phyloP scores from a whole-genome alignment of 2,113 vertebrate genomes.

The Seriola dumerili region DNA sequence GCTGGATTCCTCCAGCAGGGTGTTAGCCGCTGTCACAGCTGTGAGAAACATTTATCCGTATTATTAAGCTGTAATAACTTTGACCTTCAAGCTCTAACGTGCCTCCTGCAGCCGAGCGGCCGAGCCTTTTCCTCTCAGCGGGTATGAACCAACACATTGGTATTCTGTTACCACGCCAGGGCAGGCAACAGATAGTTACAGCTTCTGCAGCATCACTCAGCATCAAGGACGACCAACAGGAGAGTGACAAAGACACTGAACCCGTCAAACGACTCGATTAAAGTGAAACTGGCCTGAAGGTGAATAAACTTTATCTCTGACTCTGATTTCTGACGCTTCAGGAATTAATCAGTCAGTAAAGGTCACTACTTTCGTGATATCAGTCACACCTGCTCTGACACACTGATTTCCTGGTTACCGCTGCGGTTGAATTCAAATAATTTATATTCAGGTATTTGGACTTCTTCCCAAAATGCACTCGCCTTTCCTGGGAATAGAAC shows the following conservation, averaged over 20 bases:
- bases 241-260: no score
- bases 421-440: neutral
- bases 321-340: no score
- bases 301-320: no score
- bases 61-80: slow-evolving; percentile 17
- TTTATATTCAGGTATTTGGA: neutral
- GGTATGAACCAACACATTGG: slow-evolving; percentile 32
- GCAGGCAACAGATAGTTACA: neutral
- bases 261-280: no score
- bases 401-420: neutral
- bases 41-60: neutral
- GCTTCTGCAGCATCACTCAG: neutral
- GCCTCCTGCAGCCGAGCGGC: slow-evolving; percentile 16
- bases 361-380: no score
- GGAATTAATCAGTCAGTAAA: neutral
- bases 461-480: neutral
- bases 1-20: slow-evolving; percentile 6
- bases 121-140: slow-evolving; percentile 30
- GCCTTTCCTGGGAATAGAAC: neutral
- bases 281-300: no score
- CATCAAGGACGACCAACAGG: neutral
- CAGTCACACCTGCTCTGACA: neutral
- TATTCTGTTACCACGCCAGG: slow-evolving; percentile 34
- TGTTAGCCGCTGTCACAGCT: slow-evolving; percentile 19
- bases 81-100: slow-evolving; percentile 51